Evolutionary conservation across 2,113 vertebrate species (phyloP).

Genomic region (Megalops atlanticus): DNA sequence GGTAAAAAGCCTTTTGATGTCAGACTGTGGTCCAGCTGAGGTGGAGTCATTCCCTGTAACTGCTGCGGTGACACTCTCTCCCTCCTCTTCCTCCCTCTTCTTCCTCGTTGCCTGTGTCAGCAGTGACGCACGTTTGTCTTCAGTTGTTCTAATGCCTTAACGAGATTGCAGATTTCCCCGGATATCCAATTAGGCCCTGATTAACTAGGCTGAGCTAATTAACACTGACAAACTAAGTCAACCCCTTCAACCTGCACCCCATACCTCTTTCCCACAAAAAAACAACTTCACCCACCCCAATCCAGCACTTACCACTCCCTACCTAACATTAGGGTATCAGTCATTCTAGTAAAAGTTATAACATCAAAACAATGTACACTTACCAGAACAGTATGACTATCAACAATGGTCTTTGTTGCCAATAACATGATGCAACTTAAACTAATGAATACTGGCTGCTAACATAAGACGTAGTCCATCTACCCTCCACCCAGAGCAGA

Average conservation of each 20-base stretch:
- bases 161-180: constrained; percentile 64
- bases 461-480: background rate
- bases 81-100: constrained; percentile 31
- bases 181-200: constrained; percentile 71
- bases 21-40: no score
- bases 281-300: constrained; percentile 27
- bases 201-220: constrained; percentile 72
- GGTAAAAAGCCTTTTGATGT: no score
- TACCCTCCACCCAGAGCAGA: no score
- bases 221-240: constrained; percentile 63
- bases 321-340: background rate
- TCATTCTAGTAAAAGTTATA: background rate
- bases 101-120: constrained; percentile 40
- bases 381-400: background rate
- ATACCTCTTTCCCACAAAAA: background rate
- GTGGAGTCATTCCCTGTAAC: background rate
- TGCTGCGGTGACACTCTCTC: background rate
- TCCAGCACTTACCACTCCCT: background rate
- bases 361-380: background rate
- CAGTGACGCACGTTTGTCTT: constrained; percentile 63
- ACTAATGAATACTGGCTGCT: background rate
- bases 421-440: background rate
- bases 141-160: constrained; percentile 70
- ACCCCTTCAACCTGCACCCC: constrained; percentile 34
- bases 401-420: background rate